Evolutionary conservation across 1,140 invertebrate species (phyloP).

Genomic region (Drosophila teissieri): DNA sequence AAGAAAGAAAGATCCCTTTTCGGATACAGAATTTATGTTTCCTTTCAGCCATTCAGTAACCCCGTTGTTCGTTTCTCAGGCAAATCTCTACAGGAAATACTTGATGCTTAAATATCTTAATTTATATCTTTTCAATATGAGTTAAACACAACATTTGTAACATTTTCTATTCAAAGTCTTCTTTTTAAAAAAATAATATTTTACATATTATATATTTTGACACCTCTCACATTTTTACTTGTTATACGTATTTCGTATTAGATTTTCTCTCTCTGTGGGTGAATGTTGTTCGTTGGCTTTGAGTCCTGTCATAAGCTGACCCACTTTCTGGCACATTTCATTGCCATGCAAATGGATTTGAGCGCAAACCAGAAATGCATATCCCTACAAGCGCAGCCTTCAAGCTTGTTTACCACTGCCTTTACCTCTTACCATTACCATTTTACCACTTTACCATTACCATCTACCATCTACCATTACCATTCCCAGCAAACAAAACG

Average conservation of each 20-base stretch:
- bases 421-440: conserved; percentile 2
- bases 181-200: too few relatives aligned
- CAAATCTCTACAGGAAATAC: not conserved
- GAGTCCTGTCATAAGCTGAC: conserved; percentile 50
- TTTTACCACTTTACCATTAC: conserved; percentile 12
- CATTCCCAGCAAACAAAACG: conserved; percentile 13
- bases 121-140: too few relatives aligned
- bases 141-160: too few relatives aligned
- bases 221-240: not conserved
- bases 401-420: conserved; percentile 16
- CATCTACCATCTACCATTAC: conserved; percentile 10
- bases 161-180: too few relatives aligned
- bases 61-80: not conserved
- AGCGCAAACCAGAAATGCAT: conserved; percentile 20
- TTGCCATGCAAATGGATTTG: conserved; percentile 47
- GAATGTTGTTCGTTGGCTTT: conserved; percentile 21
- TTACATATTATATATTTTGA: too few relatives aligned
- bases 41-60: conserved; percentile 47
- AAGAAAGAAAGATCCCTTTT: conserved; percentile 54
- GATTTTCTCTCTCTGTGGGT: conserved; percentile 7
- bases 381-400: conserved; percentile 34
- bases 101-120: too few relatives aligned
- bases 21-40: conserved; percentile 65
- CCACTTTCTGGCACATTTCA: conserved; percentile 39
- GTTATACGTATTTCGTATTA: not conserved